A percentile compares a stretch with the other conserved stretches of the same genome.
These are phyloP conservation scores for Neoascia interrupta DNA, from an alignment of 2,888 invertebrate genomes.

Conservation along the genomic window DNA sequence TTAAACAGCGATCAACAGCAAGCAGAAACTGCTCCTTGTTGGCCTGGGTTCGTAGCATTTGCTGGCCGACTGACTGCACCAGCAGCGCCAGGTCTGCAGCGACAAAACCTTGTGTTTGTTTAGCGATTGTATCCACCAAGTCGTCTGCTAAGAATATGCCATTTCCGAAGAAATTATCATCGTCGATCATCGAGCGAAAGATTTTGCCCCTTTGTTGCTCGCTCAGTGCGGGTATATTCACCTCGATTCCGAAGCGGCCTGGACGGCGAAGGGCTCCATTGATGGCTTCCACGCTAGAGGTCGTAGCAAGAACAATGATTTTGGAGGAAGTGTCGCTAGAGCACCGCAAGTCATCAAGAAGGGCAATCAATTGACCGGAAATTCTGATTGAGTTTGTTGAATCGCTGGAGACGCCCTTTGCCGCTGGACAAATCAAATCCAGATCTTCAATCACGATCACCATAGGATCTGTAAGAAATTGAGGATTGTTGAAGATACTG, in stretches of 20 bases:
- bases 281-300: constrained; percentile 80
- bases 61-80: constrained; percentile 77
- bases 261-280: constrained; percentile 80
- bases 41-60: constrained; percentile 58
- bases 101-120: constrained; percentile 82
- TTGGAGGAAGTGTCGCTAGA: constrained; percentile 70
- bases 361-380: constrained; percentile 79
- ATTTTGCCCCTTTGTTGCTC: constrained; percentile 79
- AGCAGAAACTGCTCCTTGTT: not conserved
- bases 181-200: constrained; percentile 75
- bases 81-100: constrained; percentile 81
- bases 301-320: constrained; percentile 81
- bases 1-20: constrained; percentile 30
- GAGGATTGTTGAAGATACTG: no score
- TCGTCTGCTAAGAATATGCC: constrained; percentile 44
- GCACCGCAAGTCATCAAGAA: constrained; percentile 80
- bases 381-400: constrained; percentile 78
- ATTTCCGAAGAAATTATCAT: constrained; percentile 57
- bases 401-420: constrained; percentile 70
- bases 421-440: constrained; percentile 80
- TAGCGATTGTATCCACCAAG: constrained; percentile 76
- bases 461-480: constrained; percentile 74
- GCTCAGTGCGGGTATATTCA: constrained; percentile 80
- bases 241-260: constrained; percentile 82
- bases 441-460: constrained; percentile 80